A percentile compares a stretch with the other conserved stretches of the same genome.
Evolutionary conservation across 1,140 invertebrate genomes (phyloP).

Genomic region (Drosophila rufa): DNA sequence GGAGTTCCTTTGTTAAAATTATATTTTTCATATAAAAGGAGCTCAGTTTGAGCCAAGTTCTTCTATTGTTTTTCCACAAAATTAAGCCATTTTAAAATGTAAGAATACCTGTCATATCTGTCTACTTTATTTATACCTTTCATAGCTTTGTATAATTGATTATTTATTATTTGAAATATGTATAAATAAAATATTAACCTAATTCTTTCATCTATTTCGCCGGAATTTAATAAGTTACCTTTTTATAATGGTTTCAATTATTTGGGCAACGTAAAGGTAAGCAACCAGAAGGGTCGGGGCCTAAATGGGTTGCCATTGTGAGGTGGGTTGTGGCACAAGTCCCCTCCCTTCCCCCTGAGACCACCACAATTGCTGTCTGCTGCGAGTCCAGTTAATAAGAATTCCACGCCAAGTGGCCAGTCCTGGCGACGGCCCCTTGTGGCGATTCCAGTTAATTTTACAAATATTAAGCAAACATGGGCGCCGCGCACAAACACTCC

Average conservation of each 20-base stretch:
- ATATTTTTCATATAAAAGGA: background rate
- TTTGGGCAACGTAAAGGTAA: background rate
- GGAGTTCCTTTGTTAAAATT: background rate
- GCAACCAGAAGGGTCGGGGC: no score
- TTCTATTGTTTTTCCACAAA: background rate
- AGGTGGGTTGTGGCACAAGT: background rate
- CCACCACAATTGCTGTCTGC: constrained; percentile 1
- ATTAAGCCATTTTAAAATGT: background rate
- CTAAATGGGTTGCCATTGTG: background rate
- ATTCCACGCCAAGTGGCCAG: constrained; percentile 34
- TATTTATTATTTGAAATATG: no score
- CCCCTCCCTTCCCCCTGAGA: background rate
- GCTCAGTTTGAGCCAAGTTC: fast-evolving
- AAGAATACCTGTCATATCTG: no score
- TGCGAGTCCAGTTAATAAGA: constrained; percentile 31
- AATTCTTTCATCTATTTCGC: no score
- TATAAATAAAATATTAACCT: no score
- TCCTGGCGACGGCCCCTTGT: constrained; percentile 9
- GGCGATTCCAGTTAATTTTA: constrained; percentile 56
- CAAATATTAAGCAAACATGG: constrained; percentile 62
- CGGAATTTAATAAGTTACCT: background rate
- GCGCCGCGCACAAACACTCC: constrained; percentile 37
- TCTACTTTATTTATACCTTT: no score
- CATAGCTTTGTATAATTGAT: no score
- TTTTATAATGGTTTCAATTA: background rate